Base-by-base conservation (phyloP, 2,888 invertebrate species). In the Tiliacea citrago region DNA sequence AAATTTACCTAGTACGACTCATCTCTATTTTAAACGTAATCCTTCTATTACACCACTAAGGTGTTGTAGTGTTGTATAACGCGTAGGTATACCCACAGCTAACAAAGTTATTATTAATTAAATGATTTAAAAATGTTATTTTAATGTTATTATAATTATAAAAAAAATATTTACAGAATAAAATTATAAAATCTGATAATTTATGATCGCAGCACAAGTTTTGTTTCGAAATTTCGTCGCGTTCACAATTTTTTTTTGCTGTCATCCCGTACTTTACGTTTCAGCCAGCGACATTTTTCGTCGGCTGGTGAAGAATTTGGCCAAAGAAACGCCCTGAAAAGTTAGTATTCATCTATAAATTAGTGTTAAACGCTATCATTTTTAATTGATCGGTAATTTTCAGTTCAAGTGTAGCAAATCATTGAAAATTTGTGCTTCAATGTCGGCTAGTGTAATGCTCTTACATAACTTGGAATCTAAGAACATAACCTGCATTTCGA, bases 251-350 rank as follows among this genome's bases (percentile, higher is more conserved):
- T 80, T 85, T 87, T 91, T 89, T 91, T 74, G 78, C 89, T 94
- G 93, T 91, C 92, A 91, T 90, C 91, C 88, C 90, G 67, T 76
- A 80, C 84, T 75, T 88, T 89, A 89, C 92, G 89, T 91, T 92
- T 90, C 92, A 88, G 91, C 94, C 94, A 95, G 95, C 95, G 94
- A 95, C 93, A 93, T 94, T 94, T 92, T 94, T 92, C 91, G 92
- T 95, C 93, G 93, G 92, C 95, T 95, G 94, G 94, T 95, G 93
- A 93, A 91, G 86, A 91, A 91, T 91, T 94, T 91, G 90, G 89
- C 89, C 86, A 88, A 90, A 91, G 92, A 93, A 93, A 88, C 90
- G 90, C 91, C 91, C 89, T 83, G 82, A 91, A 93, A 95, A 93
- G 95, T 96, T 94, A 93, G 96, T 96, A 94, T 86, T 86, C 80